These are phyloP conservation scores for Enteromius trimaculatus DNA, from an alignment of 2,797 vertebrate species.

Conservation along the genomic window DNA sequence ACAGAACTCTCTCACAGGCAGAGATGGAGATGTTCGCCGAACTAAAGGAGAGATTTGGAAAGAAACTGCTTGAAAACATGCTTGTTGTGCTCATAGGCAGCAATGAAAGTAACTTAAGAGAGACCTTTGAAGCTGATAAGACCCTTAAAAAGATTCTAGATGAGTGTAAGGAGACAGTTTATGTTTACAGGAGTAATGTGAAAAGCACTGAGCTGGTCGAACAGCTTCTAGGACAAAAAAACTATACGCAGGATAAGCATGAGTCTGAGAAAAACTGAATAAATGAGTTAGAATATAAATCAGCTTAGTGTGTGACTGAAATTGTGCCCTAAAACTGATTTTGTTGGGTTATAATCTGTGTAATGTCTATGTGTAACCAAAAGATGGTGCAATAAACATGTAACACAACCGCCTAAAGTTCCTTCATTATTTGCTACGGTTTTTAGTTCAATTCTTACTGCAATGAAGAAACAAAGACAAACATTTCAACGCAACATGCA, in stretches of 20 bases:
- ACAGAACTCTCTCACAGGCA: neutral
- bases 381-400: neutral
- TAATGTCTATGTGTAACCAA: slow-evolving; percentile 9
- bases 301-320: neutral
- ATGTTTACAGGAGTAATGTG: slow-evolving; percentile 6
- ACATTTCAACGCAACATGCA: neutral
- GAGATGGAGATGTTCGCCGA: neutral
- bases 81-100: neutral
- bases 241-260: neutral
- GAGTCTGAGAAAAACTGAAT: neutral
- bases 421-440: neutral
- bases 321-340: neutral
- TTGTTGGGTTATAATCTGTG: neutral
- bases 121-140: neutral
- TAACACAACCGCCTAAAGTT: neutral
- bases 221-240: neutral
- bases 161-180: neutral
- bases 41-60: neutral
- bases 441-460: neutral
- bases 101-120: neutral
- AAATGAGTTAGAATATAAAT: neutral
- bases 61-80: neutral
- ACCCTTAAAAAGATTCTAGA: neutral
- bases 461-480: neutral
- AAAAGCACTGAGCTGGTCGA: neutral